Conservation (phyloP, 2,888 invertebrate genomes). For the Thera britannica region DNA sequence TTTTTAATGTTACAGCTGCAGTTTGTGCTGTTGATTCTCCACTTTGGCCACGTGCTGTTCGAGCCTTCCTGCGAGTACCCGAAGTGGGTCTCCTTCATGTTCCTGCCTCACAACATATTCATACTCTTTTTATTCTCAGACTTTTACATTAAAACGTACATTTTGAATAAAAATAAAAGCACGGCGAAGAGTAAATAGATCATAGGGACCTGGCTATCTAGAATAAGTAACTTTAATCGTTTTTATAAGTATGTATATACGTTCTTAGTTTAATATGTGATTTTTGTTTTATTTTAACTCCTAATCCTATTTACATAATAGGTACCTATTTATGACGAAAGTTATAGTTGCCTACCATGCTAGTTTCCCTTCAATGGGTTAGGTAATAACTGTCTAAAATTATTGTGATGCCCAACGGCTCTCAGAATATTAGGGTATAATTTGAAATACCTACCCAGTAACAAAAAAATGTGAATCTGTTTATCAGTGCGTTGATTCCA, state of each 20-base stretch:
- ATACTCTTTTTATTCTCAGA: slow-evolving; percentile 88
- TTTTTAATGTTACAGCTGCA: slow-evolving; percentile 77
- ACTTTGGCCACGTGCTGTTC: slow-evolving; percentile 83
- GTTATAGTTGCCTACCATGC: too few species aligned
- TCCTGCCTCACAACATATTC: slow-evolving; percentile 88
- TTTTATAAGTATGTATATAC: slow-evolving; percentile 29
- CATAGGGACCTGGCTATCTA: slow-evolving; percentile 20
- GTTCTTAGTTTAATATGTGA: slow-evolving; percentile 14
- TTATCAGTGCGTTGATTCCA: too few species aligned
- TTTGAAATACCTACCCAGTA: too few species aligned
- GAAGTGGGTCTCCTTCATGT: slow-evolving; percentile 81
- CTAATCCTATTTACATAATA: background rate
- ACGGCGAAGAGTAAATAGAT: slow-evolving; percentile 53
- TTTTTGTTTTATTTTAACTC: slow-evolving; percentile 13
- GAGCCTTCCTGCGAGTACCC: slow-evolving; percentile 87
- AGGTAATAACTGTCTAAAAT: too few species aligned
- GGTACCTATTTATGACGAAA: too few species aligned
- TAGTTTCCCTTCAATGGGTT: too few species aligned
- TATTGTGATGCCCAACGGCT: too few species aligned
- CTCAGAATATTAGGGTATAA: too few species aligned
- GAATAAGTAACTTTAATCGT: too few species aligned
- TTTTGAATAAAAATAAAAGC: slow-evolving; percentile 73
- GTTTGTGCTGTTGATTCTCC: slow-evolving; percentile 86
- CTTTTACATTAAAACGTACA: slow-evolving; percentile 88
- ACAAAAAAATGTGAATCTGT: too few species aligned